These are phyloP conservation scores for Microcebus lehilahytsara DNA, from an alignment of 2,113 vertebrate species.

Conservation along the genomic window DNA sequence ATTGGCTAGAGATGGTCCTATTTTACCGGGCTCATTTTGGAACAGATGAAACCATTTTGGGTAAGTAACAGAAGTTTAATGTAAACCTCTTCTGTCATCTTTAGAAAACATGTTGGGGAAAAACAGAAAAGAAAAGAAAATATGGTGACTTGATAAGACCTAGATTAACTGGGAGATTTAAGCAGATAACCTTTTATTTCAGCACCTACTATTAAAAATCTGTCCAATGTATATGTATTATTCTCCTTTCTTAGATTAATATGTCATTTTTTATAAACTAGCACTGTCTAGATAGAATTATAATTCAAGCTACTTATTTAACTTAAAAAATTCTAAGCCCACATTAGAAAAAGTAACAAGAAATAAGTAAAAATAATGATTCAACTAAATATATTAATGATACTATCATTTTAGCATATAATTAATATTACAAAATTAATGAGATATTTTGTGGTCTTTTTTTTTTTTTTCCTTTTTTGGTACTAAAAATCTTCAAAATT, in stretches of 20 bases:
- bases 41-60: constrained; percentile 93
- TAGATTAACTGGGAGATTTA: not conserved
- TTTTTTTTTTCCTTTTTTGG: too few species aligned
- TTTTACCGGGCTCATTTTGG: constrained; percentile 96
- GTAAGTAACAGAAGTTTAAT: constrained; percentile 79
- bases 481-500: not conserved
- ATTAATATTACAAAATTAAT: not conserved
- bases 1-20: constrained; percentile 96
- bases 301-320: not conserved
- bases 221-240: not conserved
- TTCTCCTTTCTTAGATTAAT: not conserved
- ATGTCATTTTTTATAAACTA: not conserved
- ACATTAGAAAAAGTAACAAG: not conserved
- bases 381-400: not conserved
- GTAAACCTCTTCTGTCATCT: not conserved
- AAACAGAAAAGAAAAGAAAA: not conserved
- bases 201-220: not conserved
- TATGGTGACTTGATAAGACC: not conserved
- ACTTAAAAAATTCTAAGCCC: not conserved
- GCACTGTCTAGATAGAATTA: not conserved
- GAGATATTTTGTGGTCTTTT: not conserved
- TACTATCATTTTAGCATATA: not conserved
- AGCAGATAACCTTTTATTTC: not conserved
- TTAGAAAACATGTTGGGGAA: not conserved
- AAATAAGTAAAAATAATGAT: not conserved